A percentile compares a stretch with the other conserved stretches of the same genome.
Conservation (phyloP, 2,888 invertebrate genomes). For the Deilephila elpenor region DNA sequence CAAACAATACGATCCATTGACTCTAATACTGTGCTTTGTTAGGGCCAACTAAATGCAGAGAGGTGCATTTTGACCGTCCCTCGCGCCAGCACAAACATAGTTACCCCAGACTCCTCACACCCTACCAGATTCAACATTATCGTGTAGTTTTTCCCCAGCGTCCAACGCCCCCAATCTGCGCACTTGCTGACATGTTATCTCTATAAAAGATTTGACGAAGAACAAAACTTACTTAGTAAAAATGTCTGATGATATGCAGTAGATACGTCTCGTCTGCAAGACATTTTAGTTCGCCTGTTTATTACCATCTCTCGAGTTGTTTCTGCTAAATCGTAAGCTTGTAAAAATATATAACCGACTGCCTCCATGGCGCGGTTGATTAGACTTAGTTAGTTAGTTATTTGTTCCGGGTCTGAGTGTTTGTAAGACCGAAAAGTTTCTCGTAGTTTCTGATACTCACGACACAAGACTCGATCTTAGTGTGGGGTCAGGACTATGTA, state of each 20-base stretch:
- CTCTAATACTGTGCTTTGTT: neutral
- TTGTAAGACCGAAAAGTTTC: no score
- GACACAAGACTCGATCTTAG: no score
- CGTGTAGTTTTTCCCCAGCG: constrained; percentile 37
- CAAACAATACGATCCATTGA: neutral
- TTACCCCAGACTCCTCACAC: neutral
- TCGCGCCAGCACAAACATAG: constrained; percentile 6
- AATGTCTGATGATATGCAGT: neutral
- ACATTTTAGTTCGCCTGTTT: neutral
- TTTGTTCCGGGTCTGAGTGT: no score
- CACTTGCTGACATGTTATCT: constrained; percentile 40
- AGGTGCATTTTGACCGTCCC: neutral
- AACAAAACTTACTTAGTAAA: constrained; percentile 18
- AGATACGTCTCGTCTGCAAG: constrained; percentile 5
- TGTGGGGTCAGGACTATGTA: no score
- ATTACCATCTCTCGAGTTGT: neutral
- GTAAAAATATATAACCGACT: no score
- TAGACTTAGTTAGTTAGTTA: no score
- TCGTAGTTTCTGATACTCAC: no score
- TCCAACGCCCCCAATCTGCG: constrained; percentile 33
- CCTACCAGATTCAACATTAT: neutral
- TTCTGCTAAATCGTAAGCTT: neutral
- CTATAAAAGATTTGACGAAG: constrained; percentile 18
- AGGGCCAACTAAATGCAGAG: neutral
- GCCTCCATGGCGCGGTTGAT: no score